Base-by-base conservation (phyloP, 2,113 vertebrate species). In the Grantiella picta region DNA sequence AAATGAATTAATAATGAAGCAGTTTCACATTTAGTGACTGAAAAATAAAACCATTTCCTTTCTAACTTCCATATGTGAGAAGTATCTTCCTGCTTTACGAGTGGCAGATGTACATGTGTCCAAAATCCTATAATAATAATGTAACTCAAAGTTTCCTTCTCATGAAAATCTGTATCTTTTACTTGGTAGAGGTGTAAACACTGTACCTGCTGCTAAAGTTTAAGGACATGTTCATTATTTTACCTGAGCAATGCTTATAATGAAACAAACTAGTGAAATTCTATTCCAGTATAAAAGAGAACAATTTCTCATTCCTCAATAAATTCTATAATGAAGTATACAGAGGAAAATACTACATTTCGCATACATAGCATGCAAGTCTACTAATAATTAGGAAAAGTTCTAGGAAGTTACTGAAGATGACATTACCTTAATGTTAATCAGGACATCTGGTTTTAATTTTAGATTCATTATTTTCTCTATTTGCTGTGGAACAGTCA, bases 361-460 rank as follows among this genome's bases (percentile, higher is more conserved):
- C 15, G 68, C 29, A 33, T 63, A 77, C 9, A 19, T 3, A 84
- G 31, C 44, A 72, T 44, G 60, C 31, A 14, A 84, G 17, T 49
- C 45, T 57, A 76, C n/a, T 40, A 84, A 54, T 70, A 92, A 81
- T 57, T 59, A 83, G 36, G 18, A 89, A 79, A 76, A 71, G 69
- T 12, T 76, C 12, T 53, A 76, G 33, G 54, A 92, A 87, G 65
- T 76, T 69, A 75, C 35, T 65, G 49, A 87, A 86, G 47, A 28
- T 49, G 7, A 50, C 10, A 54, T 95, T 97, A 99, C 99, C 99
- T 99, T 99, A 92, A 99, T 99, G 96, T 99, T 99, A 93, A 99
- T 99, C 97, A 99, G 98, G 94, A 99, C 87, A 98, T 99, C 98
- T 1, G 99, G 99, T 45, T 98, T 97, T 84, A 99, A 90, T 82